Base-by-base conservation (phyloP, 2,113 vertebrate genomes). In the Spermophilus dauricus region DNA sequence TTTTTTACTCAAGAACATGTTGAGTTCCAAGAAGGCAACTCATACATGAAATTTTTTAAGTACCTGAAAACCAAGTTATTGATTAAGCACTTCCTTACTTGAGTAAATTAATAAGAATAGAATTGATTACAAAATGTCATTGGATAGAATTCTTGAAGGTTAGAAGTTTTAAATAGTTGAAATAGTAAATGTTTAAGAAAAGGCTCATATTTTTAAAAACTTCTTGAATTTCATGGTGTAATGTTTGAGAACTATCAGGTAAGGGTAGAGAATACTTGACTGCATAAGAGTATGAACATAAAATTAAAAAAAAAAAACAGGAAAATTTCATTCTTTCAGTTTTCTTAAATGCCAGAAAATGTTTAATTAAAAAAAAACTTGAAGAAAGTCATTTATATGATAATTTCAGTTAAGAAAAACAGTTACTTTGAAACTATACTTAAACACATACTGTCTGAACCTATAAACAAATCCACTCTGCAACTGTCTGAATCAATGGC, bases 401-500 rank as follows among this genome's bases (percentile, higher is more conserved):
- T 82, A 91, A 93, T 67, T 83, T 93, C 51, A 92, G 45, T 17
- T 85, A 45, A 51, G 16, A 85, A 95, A 97, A 95, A 51, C 2
- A 37, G 18, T 76, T 67, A 56, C 6, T 94, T 75, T 61, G 30
- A 95, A 51, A 91, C 51, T 84, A 10, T 70, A 65, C 30, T 95
- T 88, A 86, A 81, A 72, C 18, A 37, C 89, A 42, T 34, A 34
- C n/a, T 53, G 17, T 80, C 92, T 95, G 82, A 69, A 88, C 7
- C 12, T 76, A 82, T 82, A 85, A 96, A 95, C 26, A 95, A 85
- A 93, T 90, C 81, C 28, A 86, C 42, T 93, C 42, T 76, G 70
- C 24, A 92, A 28, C 37, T 89, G 18, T 91, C 48, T 73, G 84
- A 93, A 97, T 95, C 95, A 93, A 88, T 95, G 78, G 48, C 91